phyloP scores from a whole-genome alignment of 2,113 vertebrate species.

The Orycteropus afer region DNA sequence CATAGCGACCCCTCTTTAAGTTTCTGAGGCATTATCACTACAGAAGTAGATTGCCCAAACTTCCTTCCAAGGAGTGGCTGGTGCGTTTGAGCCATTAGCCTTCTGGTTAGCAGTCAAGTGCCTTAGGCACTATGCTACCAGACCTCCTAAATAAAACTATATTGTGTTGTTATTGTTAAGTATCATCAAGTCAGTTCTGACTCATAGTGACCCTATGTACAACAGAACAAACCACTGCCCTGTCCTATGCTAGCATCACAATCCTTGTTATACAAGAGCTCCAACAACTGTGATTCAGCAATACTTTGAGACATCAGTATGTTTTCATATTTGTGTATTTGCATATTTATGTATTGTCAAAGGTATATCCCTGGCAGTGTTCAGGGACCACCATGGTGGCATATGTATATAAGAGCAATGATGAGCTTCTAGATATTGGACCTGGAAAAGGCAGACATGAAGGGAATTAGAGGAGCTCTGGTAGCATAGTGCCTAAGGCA shows the following conservation, averaged over 20 bases:
- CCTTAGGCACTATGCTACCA: too few relatives aligned
- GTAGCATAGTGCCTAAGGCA: too few relatives aligned
- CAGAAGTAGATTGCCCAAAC: too few relatives aligned
- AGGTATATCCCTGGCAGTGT: background rate
- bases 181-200: background rate
- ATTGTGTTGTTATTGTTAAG: too few relatives aligned
- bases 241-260: background rate
- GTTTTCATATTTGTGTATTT: background rate
- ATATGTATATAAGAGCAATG: background rate
- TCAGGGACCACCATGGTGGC: rapidly evolving
- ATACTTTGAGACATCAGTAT: background rate
- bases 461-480: background rate
- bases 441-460: background rate
- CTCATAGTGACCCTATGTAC: background rate
- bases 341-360: background rate
- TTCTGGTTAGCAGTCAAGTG: too few relatives aligned
- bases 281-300: background rate
- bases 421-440: background rate
- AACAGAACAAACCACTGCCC: background rate
- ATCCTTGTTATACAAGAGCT: background rate
- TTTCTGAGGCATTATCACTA: too few relatives aligned
- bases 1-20: too few relatives aligned
- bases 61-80: too few relatives aligned
- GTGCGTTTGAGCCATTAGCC: too few relatives aligned
- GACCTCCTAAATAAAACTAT: too few relatives aligned